Conservation (phyloP, 2,888 invertebrate genomes). For the Epirrita christyi region DNA sequence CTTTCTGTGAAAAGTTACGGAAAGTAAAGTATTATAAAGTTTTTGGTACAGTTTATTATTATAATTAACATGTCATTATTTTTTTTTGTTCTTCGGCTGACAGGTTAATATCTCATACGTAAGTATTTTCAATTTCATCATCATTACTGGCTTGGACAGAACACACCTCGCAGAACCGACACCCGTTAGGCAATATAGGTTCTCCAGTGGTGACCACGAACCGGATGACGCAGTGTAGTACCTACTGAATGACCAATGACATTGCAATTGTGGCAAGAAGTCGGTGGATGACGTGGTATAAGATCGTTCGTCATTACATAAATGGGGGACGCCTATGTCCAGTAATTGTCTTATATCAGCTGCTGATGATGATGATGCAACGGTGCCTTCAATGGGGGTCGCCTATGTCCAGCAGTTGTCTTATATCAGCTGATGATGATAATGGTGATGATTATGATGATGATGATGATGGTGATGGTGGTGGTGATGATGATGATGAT, state of each 20-base stretch:
- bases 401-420: neutral
- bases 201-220: too few relatives aligned
- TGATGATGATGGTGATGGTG: too few relatives aligned
- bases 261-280: neutral
- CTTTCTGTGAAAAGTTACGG: too few relatives aligned
- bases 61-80: neutral
- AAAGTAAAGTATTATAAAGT: too few relatives aligned
- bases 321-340: neutral
- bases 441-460: neutral
- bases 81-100: slow-evolving; percentile 16
- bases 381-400: neutral
- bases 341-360: neutral
- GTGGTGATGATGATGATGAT: too few relatives aligned
- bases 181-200: too few relatives aligned
- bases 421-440: neutral
- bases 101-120: slow-evolving; percentile 20
- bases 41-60: neutral
- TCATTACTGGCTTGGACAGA: neutral
- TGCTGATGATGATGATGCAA: neutral
- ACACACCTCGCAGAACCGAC: too few relatives aligned
- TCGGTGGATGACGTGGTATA: neutral
- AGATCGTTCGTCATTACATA: too few relatives aligned
- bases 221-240: neutral
- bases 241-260: neutral
- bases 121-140: slow-evolving; percentile 7